phyloP scores from a whole-genome alignment of 2,797 vertebrate species.

The Liasis olivaceus region DNA sequence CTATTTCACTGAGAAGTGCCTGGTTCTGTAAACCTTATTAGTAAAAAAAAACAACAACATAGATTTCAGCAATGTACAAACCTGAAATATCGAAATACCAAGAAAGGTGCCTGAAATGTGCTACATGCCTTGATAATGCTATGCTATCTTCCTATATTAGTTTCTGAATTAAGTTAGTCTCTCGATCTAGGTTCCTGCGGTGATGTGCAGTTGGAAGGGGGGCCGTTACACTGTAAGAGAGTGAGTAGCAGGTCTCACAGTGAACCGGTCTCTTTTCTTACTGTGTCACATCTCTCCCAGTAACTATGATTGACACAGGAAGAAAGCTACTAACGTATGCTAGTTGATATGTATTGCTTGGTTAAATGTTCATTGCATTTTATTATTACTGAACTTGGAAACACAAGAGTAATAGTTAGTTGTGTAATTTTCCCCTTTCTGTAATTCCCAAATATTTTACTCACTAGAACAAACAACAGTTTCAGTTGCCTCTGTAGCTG shows the following conservation, averaged over 20 bases:
- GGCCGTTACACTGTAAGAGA: conserved; percentile 99
- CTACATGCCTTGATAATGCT: background rate
- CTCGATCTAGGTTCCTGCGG: background rate
- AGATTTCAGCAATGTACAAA: accelerated
- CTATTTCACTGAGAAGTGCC: background rate
- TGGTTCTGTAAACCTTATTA: background rate
- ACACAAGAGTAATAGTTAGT: conserved; percentile 1
- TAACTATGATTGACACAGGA: conserved; percentile 13
- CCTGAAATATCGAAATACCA: background rate
- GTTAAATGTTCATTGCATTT: background rate
- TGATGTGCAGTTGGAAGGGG: conserved; percentile 84
- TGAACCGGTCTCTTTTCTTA: conserved; percentile 99
- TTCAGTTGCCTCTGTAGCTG: background rate
- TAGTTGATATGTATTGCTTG: background rate
- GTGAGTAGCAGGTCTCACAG: conserved; percentile 99
- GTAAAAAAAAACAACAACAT: background rate
- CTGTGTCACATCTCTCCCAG: conserved; percentile 69
- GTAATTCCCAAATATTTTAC: background rate
- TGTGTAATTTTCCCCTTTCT: background rate
- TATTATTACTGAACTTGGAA: conserved; percentile 18
- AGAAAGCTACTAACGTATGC: background rate
- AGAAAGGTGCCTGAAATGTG: accelerated
- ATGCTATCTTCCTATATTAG: background rate
- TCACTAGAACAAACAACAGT: background rate
- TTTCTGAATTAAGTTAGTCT: accelerated